phyloP scores from a whole-genome alignment of 2,888 invertebrate species.

The Petrolisthes cinctipes region DNA sequence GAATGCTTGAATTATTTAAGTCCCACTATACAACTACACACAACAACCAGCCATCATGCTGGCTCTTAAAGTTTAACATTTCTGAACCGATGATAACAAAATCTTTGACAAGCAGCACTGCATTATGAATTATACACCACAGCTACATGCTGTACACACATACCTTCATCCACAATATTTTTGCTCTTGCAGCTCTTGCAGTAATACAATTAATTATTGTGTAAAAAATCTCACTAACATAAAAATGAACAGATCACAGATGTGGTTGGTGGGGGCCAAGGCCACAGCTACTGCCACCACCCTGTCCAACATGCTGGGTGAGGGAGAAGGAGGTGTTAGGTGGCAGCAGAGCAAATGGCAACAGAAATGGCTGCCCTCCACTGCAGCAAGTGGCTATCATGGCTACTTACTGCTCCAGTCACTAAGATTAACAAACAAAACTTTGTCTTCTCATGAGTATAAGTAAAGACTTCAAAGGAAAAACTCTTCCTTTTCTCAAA shows the following conservation, averaged over 20 bases:
- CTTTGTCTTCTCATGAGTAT: neutral
- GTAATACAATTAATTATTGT: conserved; percentile 48
- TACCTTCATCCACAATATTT: conserved; percentile 35
- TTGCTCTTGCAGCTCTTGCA: conserved; percentile 52
- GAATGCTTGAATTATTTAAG: neutral
- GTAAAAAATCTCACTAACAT: conserved; percentile 59
- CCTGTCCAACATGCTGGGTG: neutral
- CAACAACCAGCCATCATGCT: conserved; percentile 36
- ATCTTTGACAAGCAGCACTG: conserved; percentile 43
- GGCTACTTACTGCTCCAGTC: neutral
- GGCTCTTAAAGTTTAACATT: conserved; percentile 14
- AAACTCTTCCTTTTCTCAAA: neutral
- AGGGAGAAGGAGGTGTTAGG: neutral
- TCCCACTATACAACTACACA: neutral
- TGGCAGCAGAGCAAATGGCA: neutral
- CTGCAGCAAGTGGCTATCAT: neutral
- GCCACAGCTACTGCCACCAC: conserved; percentile 31
- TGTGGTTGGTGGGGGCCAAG: conserved; percentile 43
- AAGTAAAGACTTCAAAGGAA: neutral
- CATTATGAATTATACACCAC: conserved; percentile 35
- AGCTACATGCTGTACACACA: conserved; percentile 8
- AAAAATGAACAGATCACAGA: conserved; percentile 57
- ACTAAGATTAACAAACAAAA: neutral
- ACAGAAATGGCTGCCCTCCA: conserved; percentile 13
- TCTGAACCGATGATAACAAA: conserved; percentile 25